Evolutionary conservation across 2,888 invertebrate species (phyloP).

Genomic region (Tetanocera ferruginea): DNA sequence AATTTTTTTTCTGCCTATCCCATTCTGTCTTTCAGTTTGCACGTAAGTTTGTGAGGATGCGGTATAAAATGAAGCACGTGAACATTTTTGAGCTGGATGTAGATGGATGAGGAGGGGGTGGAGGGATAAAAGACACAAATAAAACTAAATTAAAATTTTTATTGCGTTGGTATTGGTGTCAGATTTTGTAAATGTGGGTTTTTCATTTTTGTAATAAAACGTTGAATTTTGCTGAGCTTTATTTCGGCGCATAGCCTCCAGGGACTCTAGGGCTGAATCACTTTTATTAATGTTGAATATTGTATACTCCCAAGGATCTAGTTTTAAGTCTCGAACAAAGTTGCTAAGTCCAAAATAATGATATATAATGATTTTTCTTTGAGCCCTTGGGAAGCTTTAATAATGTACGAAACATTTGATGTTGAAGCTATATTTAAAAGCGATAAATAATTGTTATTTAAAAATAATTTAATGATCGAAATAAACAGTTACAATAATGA

Average conservation of each 20-base stretch:
- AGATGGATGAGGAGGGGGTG: neutral
- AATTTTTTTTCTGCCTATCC: constrained; percentile 13
- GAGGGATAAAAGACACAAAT: neutral
- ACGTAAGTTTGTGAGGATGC: neutral
- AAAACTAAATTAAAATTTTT: constrained; percentile 7
- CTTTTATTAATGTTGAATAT: neutral
- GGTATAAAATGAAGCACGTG: neutral
- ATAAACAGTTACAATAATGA: too few relatives aligned
- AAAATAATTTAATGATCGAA: too few relatives aligned
- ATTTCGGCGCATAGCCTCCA: neutral
- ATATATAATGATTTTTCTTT: constrained; percentile 6
- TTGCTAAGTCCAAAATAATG: constrained; percentile 6
- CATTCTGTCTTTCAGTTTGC: neutral
- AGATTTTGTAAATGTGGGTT: neutral
- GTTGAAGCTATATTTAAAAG: too few relatives aligned
- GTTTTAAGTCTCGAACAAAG: neutral
- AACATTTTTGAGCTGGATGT: neutral
- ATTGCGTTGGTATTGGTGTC: neutral
- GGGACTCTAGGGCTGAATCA: neutral
- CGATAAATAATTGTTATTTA: too few relatives aligned
- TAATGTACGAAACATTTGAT: too few relatives aligned
- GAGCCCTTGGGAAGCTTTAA: too few relatives aligned
- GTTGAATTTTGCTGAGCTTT: neutral
- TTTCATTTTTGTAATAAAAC: neutral
- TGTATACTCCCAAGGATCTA: neutral